Percentiles rank a stretch among this genome's conserved stretches.
Evolutionary conservation across 2,888 invertebrate genomes (phyloP).

Genomic region (Leucoptera coffeella): DNA sequence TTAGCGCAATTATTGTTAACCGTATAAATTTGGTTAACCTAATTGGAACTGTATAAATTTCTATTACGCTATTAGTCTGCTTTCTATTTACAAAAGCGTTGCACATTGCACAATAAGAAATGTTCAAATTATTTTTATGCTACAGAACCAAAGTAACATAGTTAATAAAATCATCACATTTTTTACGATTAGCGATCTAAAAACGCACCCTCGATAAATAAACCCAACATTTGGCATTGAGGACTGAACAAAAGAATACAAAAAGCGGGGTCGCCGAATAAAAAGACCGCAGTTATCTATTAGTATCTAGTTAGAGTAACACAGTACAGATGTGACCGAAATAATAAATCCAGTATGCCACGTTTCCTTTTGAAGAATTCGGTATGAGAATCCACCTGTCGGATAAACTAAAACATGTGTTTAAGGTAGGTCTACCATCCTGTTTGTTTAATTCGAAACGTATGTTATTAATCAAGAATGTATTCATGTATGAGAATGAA

Average conservation of each 20-base stretch:
- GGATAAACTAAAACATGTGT: constrained; percentile 5
- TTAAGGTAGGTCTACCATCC: no score
- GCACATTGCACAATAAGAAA: constrained; percentile 4
- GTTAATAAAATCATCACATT: no score
- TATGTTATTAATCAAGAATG: no score
- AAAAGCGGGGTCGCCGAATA: constrained; percentile 39
- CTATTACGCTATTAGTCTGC: no score
- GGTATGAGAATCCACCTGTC: constrained; percentile 7
- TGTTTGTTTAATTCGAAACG: no score
- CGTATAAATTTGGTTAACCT: no score
- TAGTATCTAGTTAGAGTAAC: constrained; percentile 48
- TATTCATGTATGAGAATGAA: no score
- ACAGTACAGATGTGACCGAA: constrained; percentile 42
- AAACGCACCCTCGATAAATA: constrained; percentile 31
- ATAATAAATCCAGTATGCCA: constrained; percentile 26
- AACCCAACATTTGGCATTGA: constrained; percentile 40
- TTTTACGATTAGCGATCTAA: no score
- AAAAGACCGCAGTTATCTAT: constrained; percentile 50
- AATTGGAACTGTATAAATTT: no score
- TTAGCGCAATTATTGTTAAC: no score
- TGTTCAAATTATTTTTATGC: neutral
- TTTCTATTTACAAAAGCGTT: no score
- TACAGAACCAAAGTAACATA: no score
- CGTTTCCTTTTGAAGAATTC: constrained; percentile 10
- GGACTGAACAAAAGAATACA: constrained; percentile 35